phyloP scores from a whole-genome alignment of 2,113 vertebrate species.

The Sinosuthora webbiana region DNA sequence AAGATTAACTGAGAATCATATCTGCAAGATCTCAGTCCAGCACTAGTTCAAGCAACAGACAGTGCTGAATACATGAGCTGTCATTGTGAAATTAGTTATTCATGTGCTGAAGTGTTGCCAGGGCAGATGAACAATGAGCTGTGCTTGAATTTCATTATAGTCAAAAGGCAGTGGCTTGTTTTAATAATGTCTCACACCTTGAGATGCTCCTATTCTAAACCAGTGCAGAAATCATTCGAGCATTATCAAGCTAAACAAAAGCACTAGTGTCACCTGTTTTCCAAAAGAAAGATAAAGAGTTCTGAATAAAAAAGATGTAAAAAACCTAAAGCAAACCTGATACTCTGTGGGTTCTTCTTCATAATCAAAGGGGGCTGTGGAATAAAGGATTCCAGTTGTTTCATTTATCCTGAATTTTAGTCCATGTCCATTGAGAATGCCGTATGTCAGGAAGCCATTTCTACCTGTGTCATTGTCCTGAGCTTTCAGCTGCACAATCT shows the following conservation, averaged over 20 bases:
- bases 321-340: conserved; percentile 49
- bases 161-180: background rate
- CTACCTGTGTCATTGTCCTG: conserved; percentile 40
- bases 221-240: background rate
- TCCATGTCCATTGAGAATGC: background rate
- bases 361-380: conserved; percentile 53
- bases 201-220: background rate
- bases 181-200: background rate
- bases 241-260: background rate
- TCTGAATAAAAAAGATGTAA: background rate
- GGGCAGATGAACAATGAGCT: background rate
- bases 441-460: conserved; percentile 48
- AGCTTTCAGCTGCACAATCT: conserved; percentile 45
- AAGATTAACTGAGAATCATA: background rate
- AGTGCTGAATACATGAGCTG: background rate
- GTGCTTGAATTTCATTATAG: background rate
- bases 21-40: background rate
- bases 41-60: background rate
- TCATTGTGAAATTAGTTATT: background rate
- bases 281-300: background rate
- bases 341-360: conserved; percentile 63
- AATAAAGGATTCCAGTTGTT: conserved; percentile 54
- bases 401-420: conserved; percentile 53
- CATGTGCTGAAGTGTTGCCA: background rate
- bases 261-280: background rate